Percentiles rank a stretch among this genome's conserved stretches.
These are phyloP conservation scores for Lindbergichthys nudifrons DNA, from an alignment of 2,797 vertebrate species.

Conservation along the genomic window DNA sequence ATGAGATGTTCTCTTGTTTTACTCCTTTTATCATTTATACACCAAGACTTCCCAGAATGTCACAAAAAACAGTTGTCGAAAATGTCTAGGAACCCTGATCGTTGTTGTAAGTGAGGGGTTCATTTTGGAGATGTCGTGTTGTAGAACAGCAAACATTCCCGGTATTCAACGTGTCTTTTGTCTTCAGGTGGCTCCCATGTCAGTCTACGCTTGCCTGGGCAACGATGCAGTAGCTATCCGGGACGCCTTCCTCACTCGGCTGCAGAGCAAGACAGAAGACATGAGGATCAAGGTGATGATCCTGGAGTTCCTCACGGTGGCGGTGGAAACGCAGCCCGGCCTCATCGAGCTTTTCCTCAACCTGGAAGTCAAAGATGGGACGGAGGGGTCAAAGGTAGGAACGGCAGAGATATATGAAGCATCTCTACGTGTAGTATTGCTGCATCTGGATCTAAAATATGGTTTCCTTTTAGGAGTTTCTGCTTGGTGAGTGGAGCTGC, in stretches of 20 bases:
- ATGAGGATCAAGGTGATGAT: conserved; percentile 99
- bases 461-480: conserved; percentile 88
- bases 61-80: too few species aligned
- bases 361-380: conserved; percentile 92
- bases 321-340: conserved; percentile 97
- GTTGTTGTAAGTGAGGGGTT: too few species aligned
- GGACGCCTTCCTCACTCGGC: conserved; percentile 94
- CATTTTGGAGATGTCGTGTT: background rate
- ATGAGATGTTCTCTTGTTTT: too few species aligned
- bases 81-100: too few species aligned
- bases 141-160: background rate
- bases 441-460: background rate
- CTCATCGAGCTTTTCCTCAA: conserved; percentile 98
- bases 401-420: rapidly evolving
- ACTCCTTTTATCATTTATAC: too few species aligned
- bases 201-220: conserved; percentile 96
- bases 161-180: rapidly evolving
- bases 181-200: conserved; percentile 96
- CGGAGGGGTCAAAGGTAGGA: conserved; percentile 90
- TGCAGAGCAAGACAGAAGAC: conserved; percentile 95
- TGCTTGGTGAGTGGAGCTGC: conserved; percentile 95
- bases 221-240: conserved; percentile 94
- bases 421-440: rapidly evolving
- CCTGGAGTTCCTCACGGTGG: conserved; percentile 96
- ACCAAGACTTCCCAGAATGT: too few species aligned